Conservation (phyloP, 1,140 invertebrate genomes). For the Drosophila arawakana region DNA sequence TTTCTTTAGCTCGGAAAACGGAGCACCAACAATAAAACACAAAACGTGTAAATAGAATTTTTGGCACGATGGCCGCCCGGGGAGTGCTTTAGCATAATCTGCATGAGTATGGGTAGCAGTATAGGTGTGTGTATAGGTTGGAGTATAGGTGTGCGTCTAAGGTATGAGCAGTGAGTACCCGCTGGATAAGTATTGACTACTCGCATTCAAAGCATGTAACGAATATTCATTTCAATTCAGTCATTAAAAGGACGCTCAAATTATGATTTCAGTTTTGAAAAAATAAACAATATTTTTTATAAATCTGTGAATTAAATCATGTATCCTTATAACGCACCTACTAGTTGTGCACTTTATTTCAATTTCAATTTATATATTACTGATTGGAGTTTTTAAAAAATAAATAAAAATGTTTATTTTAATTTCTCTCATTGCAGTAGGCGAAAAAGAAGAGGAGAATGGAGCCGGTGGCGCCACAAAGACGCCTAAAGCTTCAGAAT, state of each 20-base stretch:
- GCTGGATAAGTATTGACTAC: slow-evolving; percentile 44
- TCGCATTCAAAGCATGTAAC: slow-evolving; percentile 19
- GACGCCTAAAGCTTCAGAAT: slow-evolving; percentile 37
- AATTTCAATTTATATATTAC: too few relatives aligned
- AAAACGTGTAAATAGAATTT: slow-evolving; percentile 84
- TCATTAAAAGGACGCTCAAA: too few relatives aligned
- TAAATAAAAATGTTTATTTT: slow-evolving; percentile 40
- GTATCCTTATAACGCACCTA: too few relatives aligned
- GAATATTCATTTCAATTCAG: slow-evolving; percentile 17
- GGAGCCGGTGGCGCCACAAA: slow-evolving; percentile 9
- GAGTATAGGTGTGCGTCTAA: slow-evolving; percentile 8
- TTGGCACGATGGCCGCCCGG: slow-evolving; percentile 80
- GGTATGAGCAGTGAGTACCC: slow-evolving; percentile 28
- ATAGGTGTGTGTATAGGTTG: neutral
- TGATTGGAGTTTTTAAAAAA: too few relatives aligned
- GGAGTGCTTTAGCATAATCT: slow-evolving; percentile 84
- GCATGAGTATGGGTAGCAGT: slow-evolving; percentile 59
- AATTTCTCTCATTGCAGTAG: slow-evolving; percentile 59
- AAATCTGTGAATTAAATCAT: too few relatives aligned
- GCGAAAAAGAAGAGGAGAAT: slow-evolving; percentile 73
- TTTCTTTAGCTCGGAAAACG: slow-evolving; percentile 42
- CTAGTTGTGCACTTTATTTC: too few relatives aligned
- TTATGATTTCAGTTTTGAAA: too few relatives aligned
- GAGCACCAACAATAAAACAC: slow-evolving; percentile 79
- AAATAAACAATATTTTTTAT: too few relatives aligned